Evolutionary conservation across 1,140 invertebrate genomes (phyloP).

Genomic region (Drosophila chauvacae): DNA sequence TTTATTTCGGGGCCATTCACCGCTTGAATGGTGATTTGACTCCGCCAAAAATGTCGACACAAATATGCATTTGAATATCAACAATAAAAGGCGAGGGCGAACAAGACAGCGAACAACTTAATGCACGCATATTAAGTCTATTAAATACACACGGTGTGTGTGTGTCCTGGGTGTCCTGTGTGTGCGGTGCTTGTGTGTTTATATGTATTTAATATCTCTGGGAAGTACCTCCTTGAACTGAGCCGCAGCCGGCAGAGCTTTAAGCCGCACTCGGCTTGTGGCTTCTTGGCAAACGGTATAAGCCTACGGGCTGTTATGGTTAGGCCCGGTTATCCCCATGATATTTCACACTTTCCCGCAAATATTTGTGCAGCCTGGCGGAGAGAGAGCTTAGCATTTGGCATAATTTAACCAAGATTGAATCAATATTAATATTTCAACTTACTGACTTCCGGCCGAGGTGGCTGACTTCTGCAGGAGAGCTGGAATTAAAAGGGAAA

Average conservation of each 20-base stretch:
- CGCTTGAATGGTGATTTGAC: constrained; percentile 39
- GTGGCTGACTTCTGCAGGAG: not conserved
- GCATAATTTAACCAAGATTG: constrained; percentile 22
- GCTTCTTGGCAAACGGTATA: constrained; percentile 13
- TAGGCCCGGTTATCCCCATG: not conserved
- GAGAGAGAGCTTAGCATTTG: constrained; percentile 1
- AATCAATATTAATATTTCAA: constrained; percentile 26
- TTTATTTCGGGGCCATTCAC: not conserved
- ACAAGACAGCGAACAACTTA: constrained; percentile 54
- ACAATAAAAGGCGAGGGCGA: constrained; percentile 34
- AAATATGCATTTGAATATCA: constrained; percentile 52
- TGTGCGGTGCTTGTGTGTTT: not conserved
- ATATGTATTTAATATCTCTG: constrained; percentile 3
- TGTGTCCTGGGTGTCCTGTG: not conserved
- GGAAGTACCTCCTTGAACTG: constrained; percentile 6
- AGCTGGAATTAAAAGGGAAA: too few relatives aligned
- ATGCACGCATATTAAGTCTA: constrained; percentile 45
- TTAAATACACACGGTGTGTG: constrained; percentile 2
- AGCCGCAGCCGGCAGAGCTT: not conserved
- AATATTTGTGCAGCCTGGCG: constrained; percentile 26
- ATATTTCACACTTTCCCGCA: constrained; percentile 30
- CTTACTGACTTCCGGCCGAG: constrained; percentile 2
- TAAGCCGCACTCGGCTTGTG: constrained; percentile 13
- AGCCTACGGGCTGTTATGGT: constrained; percentile 8
- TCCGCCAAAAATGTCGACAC: constrained; percentile 36